phyloP scores from a whole-genome alignment of 2,888 invertebrate genomes.

The Gari tellinella region DNA sequence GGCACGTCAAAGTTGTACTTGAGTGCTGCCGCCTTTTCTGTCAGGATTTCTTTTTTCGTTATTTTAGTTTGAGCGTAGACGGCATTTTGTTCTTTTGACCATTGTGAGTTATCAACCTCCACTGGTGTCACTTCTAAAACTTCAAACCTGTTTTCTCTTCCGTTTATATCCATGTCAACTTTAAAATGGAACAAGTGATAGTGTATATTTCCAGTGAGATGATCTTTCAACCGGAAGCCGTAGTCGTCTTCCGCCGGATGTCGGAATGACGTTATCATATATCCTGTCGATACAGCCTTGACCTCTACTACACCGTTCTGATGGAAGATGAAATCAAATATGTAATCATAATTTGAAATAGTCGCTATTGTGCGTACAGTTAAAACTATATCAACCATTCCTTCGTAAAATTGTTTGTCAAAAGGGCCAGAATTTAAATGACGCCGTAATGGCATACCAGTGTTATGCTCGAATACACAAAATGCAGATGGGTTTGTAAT shows the following conservation, averaged over 20 bases:
- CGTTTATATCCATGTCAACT: no score
- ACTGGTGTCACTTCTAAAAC: conserved; percentile 54
- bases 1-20: conserved; percentile 75
- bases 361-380: conserved; percentile 71
- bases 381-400: conserved; percentile 70
- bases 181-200: conserved; percentile 77
- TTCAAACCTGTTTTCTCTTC: no score
- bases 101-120: conserved; percentile 54
- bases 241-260: conserved; percentile 54
- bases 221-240: conserved; percentile 71
- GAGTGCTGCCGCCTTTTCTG: conserved; percentile 72
- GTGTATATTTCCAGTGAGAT: conserved; percentile 79
- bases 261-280: conserved; percentile 63
- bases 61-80: conserved; percentile 61
- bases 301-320: no score
- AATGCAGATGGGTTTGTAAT: no score
- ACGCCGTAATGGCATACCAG: conserved; percentile 73
- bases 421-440: conserved; percentile 59
- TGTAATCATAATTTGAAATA: conserved; percentile 78
- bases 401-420: conserved; percentile 65
- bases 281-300: no score
- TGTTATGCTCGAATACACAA: conserved; percentile 79
- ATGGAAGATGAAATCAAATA: no score
- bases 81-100: conserved; percentile 38
- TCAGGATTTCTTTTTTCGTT: conserved; percentile 44